phyloP scores from a whole-genome alignment of 2,113 vertebrate species.

The Phyllostomus hastatus region DNA sequence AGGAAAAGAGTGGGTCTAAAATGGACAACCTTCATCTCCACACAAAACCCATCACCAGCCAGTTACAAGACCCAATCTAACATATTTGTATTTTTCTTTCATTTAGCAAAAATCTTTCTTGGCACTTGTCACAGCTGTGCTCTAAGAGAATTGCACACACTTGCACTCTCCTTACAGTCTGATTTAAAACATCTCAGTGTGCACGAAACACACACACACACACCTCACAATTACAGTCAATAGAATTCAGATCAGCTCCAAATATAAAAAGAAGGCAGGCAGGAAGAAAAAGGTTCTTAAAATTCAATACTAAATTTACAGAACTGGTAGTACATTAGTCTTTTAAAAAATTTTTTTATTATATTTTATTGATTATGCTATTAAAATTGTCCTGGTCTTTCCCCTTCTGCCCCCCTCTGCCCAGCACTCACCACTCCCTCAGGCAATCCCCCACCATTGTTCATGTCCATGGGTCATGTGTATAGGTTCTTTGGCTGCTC shows the following conservation, averaged over 20 bases:
- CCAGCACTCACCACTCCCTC: no score
- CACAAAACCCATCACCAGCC: slow-evolving; percentile 30
- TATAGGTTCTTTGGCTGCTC: no score
- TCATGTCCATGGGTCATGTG: no score
- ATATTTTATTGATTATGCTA: no score
- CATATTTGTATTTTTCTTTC: slow-evolving; percentile 51
- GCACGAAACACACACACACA: neutral
- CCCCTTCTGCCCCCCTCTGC: no score
- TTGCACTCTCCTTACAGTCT: neutral
- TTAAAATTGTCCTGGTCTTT: no score
- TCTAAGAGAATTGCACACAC: neutral
- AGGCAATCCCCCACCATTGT: no score
- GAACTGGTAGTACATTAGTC: neutral
- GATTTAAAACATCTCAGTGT: slow-evolving; percentile 30
- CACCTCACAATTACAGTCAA: neutral
- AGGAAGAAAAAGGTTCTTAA: neutral
- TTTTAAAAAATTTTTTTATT: no score
- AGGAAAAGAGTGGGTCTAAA: slow-evolving; percentile 28
- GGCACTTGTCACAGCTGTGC: neutral
- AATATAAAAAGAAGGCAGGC: neutral
- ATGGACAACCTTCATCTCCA: slow-evolving; percentile 43
- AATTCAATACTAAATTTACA: slow-evolving; percentile 17
- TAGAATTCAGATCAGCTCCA: slow-evolving; percentile 26
- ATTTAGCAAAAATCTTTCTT: slow-evolving; percentile 28
- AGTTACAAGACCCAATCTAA: slow-evolving; percentile 29